These are phyloP conservation scores for Elmis aenea DNA, from an alignment of 2,888 invertebrate species.

Conservation along the genomic window DNA sequence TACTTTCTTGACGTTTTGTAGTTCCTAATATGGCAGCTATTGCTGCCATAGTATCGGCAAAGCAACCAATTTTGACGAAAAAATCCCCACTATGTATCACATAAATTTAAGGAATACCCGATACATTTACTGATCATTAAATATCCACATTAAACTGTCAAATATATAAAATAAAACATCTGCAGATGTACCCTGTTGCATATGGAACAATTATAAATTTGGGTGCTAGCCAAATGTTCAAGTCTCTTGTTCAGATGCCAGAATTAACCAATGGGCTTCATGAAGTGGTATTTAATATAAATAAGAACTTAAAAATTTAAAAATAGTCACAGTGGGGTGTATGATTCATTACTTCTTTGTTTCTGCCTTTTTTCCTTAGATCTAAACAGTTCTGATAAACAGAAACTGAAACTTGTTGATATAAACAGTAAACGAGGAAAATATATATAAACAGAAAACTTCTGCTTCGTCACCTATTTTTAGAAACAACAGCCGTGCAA, in stretches of 20 bases:
- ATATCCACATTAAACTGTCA: not conserved
- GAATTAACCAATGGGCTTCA: conserved; percentile 35
- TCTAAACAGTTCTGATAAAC: too few species aligned
- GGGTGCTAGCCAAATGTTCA: not conserved
- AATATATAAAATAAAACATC: not conserved
- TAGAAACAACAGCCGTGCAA: conserved; percentile 5
- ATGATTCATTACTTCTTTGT: too few species aligned
- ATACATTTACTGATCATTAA: too few species aligned
- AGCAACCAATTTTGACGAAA: conserved; percentile 39
- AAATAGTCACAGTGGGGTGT: too few species aligned
- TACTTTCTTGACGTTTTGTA: conserved; percentile 41
- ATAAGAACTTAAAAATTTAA: too few species aligned
- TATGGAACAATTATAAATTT: not conserved
- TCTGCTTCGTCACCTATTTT: conserved; percentile 20
- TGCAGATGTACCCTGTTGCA: not conserved
- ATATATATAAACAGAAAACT: too few species aligned
- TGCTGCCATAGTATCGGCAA: conserved; percentile 41
- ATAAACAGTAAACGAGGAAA: too few species aligned
- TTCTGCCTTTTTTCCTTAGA: too few species aligned
- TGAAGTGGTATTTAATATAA: conserved; percentile 29
- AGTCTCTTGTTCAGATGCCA: conserved; percentile 31
- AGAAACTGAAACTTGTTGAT: too few species aligned
- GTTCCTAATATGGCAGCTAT: conserved; percentile 39
- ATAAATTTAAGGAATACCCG: too few species aligned
- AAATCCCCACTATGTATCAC: too few species aligned